These are phyloP conservation scores for Lithophane socia DNA, from an alignment of 2,888 invertebrate genomes.

Conservation along the genomic window DNA sequence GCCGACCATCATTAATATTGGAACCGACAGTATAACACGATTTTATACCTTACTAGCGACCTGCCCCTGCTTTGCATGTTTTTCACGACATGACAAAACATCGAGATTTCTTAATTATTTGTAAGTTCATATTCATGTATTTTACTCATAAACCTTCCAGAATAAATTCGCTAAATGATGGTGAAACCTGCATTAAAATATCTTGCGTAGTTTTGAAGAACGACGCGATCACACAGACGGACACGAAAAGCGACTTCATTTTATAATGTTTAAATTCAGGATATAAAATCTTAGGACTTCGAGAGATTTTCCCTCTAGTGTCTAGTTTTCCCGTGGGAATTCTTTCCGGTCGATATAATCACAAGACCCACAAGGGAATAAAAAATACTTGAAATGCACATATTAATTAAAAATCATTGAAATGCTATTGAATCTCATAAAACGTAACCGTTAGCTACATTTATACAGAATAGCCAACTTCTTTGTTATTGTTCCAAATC, in stretches of 20 bases:
- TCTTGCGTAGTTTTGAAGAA: too few species aligned
- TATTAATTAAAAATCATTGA: conserved; percentile 40
- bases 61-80: too few species aligned
- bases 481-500: conserved; percentile 51
- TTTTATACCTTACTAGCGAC: conserved; percentile 31
- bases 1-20: conserved; percentile 67
- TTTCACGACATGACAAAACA: too few species aligned
- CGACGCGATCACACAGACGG: too few species aligned
- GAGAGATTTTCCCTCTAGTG: conserved; percentile 33
- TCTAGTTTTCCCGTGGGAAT: conserved; percentile 52
- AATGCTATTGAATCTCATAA: conserved; percentile 45
- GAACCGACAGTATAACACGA: conserved; percentile 48
- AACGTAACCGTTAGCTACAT: conserved; percentile 39
- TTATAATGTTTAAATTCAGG: conserved; percentile 24
- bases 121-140: too few species aligned
- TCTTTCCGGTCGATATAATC: conserved; percentile 12
- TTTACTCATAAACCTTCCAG: too few species aligned
- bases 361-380: conserved; percentile 15
- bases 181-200: too few species aligned
- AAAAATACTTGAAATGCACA: conserved; percentile 38
- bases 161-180: too few species aligned
- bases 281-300: conserved; percentile 45
- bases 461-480: conserved; percentile 33
- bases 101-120: too few species aligned
- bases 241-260: too few species aligned